Base-by-base conservation (phyloP, 2,113 vertebrate genomes). In the Coregonus clupeaformis region DNA sequence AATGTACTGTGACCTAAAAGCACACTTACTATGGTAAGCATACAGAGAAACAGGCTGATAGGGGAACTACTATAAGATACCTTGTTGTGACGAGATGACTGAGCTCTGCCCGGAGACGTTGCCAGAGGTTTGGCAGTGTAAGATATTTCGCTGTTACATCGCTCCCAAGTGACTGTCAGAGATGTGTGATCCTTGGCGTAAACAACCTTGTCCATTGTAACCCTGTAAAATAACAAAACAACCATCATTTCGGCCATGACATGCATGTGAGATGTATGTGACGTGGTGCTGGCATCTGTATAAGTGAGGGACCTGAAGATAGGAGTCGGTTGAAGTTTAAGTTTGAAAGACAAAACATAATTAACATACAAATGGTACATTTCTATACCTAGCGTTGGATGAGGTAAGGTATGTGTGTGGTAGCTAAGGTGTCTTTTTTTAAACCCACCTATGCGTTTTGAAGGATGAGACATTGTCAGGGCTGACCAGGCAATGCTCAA, bases 131-230 rank as follows among this genome's bases (percentile, higher is more conserved):
- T 88, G 84, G 89, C 94, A 87, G 93, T 92, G 93, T 93, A 94
- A 94, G 94, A 89, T 93, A 94, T 93, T 92, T 93, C 93, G 89
- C 90, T 92, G 91, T 93, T 94, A 93, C 94, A 92, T 94, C 90
- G 87, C 94, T 94, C 68, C 94, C 91, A 93, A 94, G 95, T 94
- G 95, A 96, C 94, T 95, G 82, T 91, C 76, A 67, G 84, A 87
- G 89, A 84, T 84, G 85, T 84, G 89, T 84, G 85, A 88, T 77
- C 83, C 85, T 88, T 83, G 81, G 75, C 82, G 86, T 91, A 75
- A 64, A 81, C 62, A 72, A 87, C 87, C 83, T 85, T 90, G 91
- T 91, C 88, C 86, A 87, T 92, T 87, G 89, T 92, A 91, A 92
- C 85, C 89, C 90, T 92, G 91, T 93, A 92, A 90, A 91, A 91